A percentile compares a stretch with the other conserved stretches of the same genome.
phyloP scores from a whole-genome alignment of 2,797 vertebrate genomes.

The Nannoperca obscura region DNA sequence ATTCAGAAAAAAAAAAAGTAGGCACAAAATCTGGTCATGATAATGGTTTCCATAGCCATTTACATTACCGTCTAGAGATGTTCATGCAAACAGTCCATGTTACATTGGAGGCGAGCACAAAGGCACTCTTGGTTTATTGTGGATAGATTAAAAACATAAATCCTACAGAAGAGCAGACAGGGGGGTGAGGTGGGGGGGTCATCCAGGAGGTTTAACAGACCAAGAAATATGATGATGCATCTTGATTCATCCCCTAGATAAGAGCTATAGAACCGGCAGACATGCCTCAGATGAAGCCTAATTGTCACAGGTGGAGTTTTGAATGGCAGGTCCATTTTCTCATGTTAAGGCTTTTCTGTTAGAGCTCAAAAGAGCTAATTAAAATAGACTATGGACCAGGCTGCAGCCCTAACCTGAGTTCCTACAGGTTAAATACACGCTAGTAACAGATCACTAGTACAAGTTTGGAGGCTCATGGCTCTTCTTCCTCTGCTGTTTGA shows the following conservation, averaged over 20 bases:
- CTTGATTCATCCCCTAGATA: conserved; percentile 72
- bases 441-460: conserved; percentile 9
- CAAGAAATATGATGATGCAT: conserved; percentile 72
- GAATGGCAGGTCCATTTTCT: conserved; percentile 73
- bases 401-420: conserved; percentile 14
- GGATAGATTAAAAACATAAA: conserved; percentile 61
- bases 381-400: conserved; percentile 38
- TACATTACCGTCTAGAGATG: conserved; percentile 25
- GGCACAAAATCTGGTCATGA: conserved; percentile 8
- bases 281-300: conserved; percentile 37
- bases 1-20: neutral
- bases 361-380: conserved; percentile 67
- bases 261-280: conserved; percentile 50
- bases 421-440: conserved; percentile 32
- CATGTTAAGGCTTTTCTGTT: conserved; percentile 56
- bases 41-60: conserved; percentile 23
- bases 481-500: conserved; percentile 47
- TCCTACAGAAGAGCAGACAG: conserved; percentile 31
- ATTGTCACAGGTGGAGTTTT: conserved; percentile 68
- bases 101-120: conserved; percentile 37
- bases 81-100: conserved; percentile 38
- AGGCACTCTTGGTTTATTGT: conserved; percentile 48
- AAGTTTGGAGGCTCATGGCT: conserved; percentile 30
- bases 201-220: conserved; percentile 51
- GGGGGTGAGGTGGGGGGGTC: conserved; percentile 2